Evolutionary conservation across 1,140 invertebrate genomes (phyloP).

Genomic region (Sitophilus oryzae): DNA sequence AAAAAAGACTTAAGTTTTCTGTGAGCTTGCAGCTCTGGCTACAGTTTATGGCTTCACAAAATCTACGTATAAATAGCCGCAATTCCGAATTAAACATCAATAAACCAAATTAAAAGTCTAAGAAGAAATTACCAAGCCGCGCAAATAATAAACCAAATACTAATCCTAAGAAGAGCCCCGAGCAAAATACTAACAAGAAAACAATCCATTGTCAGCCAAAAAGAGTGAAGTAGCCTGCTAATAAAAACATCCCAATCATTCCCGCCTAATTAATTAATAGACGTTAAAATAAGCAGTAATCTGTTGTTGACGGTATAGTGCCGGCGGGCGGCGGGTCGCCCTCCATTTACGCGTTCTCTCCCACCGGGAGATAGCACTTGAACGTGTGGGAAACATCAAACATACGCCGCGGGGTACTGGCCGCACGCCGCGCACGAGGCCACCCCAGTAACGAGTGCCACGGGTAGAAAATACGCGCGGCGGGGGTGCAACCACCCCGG

Average conservation of each 20-base stretch:
- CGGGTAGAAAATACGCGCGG: background rate
- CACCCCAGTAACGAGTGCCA: constrained; percentile 7
- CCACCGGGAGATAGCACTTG: constrained; percentile 33
- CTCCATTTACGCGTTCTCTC: constrained; percentile 16
- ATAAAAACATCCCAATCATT: constrained; percentile 7
- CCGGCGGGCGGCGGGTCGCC: constrained; percentile 9
- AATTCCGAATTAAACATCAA: too few relatives aligned
- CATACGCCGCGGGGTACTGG: constrained; percentile 28
- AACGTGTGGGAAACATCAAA: constrained; percentile 39
- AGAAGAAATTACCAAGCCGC: too few relatives aligned
- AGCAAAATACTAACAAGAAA: too few relatives aligned
- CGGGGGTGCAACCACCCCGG: background rate
- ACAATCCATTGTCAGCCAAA: too few relatives aligned
- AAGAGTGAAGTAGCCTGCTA: too few relatives aligned
- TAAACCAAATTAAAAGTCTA: too few relatives aligned
- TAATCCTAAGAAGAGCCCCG: too few relatives aligned
- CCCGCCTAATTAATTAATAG: constrained; percentile 20
- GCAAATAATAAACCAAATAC: too few relatives aligned
- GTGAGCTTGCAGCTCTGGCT: too few relatives aligned
- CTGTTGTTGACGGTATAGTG: constrained; percentile 28
- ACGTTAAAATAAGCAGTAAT: constrained; percentile 6
- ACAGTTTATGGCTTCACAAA: too few relatives aligned
- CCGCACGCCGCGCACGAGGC: constrained; percentile 27
- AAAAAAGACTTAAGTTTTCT: too few relatives aligned
- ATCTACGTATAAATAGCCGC: too few relatives aligned